Evolutionary conservation across 2,797 vertebrate species (phyloP).

Genomic region (Tamandua tetradactyla): DNA sequence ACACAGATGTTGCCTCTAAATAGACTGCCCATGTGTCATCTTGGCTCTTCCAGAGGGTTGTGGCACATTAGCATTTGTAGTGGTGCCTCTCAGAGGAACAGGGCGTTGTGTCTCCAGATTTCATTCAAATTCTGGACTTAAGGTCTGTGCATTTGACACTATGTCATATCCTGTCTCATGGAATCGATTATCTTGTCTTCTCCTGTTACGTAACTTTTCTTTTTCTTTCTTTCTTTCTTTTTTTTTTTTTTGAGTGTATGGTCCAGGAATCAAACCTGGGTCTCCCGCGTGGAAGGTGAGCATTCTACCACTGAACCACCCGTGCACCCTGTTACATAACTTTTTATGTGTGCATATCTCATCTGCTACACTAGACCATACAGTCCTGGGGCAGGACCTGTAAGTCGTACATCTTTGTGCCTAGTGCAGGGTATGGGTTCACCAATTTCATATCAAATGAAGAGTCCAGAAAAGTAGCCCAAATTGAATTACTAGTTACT

Average conservation of each 20-base stretch:
- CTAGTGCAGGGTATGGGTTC: background rate
- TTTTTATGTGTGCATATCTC: background rate
- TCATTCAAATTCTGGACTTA: constrained; percentile 57
- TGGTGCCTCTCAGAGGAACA: constrained; percentile 33
- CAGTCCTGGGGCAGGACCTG: background rate
- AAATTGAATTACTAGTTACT: background rate
- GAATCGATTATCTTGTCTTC: constrained; percentile 38
- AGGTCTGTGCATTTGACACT: constrained; percentile 18
- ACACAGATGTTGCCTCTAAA: constrained; percentile 55
- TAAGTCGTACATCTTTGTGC: background rate
- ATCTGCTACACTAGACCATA: background rate
- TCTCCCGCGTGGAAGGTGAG: no score
- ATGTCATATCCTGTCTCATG: constrained; percentile 40
- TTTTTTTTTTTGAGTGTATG: no score
- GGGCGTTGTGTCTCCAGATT: constrained; percentile 40
- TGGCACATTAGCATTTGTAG: constrained; percentile 35
- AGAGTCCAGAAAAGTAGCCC: background rate
- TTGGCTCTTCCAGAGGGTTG: constrained; percentile 45
- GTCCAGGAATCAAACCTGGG: no score
- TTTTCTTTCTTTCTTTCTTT: no score
- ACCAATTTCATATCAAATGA: constrained; percentile 5
- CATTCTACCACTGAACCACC: no score
- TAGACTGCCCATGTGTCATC: background rate
- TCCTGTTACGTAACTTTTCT: background rate
- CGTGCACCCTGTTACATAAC: background rate